Evolutionary conservation across 2,888 invertebrate species (phyloP), one percentile per base, ranked within the genome.

Genomic region (Dioctria linearis): DNA sequence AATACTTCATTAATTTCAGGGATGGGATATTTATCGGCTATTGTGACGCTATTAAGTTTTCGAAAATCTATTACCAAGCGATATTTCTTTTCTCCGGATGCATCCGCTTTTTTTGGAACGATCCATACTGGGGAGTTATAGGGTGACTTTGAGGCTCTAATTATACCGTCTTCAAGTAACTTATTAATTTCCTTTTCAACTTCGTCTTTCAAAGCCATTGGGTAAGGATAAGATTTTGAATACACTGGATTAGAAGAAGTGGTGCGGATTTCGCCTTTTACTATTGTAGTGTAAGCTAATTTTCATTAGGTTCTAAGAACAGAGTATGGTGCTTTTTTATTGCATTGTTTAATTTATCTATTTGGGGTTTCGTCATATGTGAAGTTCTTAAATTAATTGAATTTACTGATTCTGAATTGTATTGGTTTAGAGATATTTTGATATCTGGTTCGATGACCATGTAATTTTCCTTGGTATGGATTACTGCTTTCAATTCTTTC

Each of bases 131-230:
- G 61, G 82, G 83, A 43, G 83, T 83, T 63, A 82, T 82, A 4
- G 82, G 83, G 5, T 80, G 83, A 79, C 83, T 82, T 5, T 83
- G 67, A 49, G 3, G 83, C 54, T 9, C 83, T 80, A 11, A 80
- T 83, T 9, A 81, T 79, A 11, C 79, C 76, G 49, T 83, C 80
- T 3, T 51, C 79, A 39, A 83, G 6, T 3, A 82, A 71, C 8
- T 80, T 4, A 40, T 73, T 39, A n/a, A 82, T 42, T 39, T 82
- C 75, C 3, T 78, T 81, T 51, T 80, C 82, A 5, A 83, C 79
- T 71, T 82, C 83, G 3, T 71, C 65, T 39, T 80, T 80, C 4
- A 83, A 37, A 1, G 76, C 43, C 61, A 76, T 75, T 3, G 80
- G 80, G 42, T 82, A 82, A 1, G 82, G 81, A 13, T 82, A 83